Evolutionary conservation across 2,797 vertebrate species (phyloP).

Genomic region (Mormyrops attenuatus): DNA sequence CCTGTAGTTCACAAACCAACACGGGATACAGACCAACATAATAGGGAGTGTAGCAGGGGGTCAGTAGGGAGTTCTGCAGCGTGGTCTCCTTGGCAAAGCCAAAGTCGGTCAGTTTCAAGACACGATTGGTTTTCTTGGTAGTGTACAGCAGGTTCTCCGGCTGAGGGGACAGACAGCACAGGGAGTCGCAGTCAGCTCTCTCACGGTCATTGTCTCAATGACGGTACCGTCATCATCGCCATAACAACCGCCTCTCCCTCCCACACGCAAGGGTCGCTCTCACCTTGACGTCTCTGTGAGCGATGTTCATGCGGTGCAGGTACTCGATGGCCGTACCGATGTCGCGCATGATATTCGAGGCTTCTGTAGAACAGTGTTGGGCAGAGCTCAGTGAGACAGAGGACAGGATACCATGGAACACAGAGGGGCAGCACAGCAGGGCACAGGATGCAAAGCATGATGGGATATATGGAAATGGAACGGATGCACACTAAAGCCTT

Average conservation of each 20-base stretch:
- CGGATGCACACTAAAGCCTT: not conserved
- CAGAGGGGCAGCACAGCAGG: not conserved
- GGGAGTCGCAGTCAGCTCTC: not conserved
- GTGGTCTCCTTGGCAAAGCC: constrained; percentile 97
- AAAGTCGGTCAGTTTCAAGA: constrained; percentile 95
- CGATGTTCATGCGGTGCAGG: constrained; percentile 84
- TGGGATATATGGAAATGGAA: not conserved
- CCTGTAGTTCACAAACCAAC: not conserved
- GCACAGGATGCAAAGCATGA: not conserved
- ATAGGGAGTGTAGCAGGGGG: constrained; percentile 95
- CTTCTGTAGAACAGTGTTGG: constrained; percentile 66
- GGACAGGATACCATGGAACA: not conserved
- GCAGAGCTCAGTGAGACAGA: not conserved
- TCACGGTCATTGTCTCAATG: not conserved
- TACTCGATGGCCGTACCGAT: constrained; percentile 89
- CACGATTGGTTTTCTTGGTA: constrained; percentile 65
- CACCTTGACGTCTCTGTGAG: constrained; percentile 97
- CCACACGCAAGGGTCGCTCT: constrained; percentile 12
- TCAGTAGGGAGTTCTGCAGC: constrained; percentile 84
- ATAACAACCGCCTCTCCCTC: not conserved
- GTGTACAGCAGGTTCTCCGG: constrained; percentile 96
- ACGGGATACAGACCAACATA: constrained; percentile 81
- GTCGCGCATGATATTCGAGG: constrained; percentile 89
- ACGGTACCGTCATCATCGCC: not conserved
- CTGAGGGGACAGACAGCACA: constrained; percentile 47